Conservation (phyloP, 2,797 vertebrate species). For the Eulemur coronatus region DNA sequence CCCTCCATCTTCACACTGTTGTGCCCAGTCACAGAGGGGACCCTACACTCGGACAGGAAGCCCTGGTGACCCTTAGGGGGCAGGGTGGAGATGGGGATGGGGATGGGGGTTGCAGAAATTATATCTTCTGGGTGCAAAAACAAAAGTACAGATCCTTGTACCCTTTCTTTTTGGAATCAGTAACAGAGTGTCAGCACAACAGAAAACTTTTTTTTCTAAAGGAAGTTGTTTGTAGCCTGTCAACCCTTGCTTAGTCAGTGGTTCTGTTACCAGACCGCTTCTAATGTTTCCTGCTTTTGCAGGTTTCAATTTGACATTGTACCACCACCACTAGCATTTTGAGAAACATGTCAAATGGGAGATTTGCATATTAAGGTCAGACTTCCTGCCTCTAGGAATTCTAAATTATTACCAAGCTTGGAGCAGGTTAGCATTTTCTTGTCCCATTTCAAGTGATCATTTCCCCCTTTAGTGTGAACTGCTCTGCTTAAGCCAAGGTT, state of each 20-base stretch:
- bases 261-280: background rate
- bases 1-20: background rate
- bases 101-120: background rate
- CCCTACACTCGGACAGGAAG: background rate
- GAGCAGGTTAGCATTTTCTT: background rate
- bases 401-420: background rate
- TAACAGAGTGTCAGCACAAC: background rate
- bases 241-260: background rate
- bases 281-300: background rate
- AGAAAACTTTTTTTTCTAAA: background rate
- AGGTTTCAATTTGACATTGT: background rate
- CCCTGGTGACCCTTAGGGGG: background rate
- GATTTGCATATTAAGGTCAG: background rate
- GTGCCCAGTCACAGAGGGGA: background rate
- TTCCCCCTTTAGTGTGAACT: background rate
- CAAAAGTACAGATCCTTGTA: background rate
- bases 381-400: conserved; percentile 23
- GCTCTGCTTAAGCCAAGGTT: background rate
- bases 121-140: background rate
- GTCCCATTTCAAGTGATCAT: background rate
- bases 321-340: background rate
- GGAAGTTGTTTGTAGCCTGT: background rate
- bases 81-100: too few species aligned
- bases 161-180: background rate
- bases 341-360: background rate